A percentile compares a stretch with the other conserved stretches of the same genome.
Evolutionary conservation across 2,888 invertebrate species (phyloP).

Genomic region (Atethmia centrago): DNA sequence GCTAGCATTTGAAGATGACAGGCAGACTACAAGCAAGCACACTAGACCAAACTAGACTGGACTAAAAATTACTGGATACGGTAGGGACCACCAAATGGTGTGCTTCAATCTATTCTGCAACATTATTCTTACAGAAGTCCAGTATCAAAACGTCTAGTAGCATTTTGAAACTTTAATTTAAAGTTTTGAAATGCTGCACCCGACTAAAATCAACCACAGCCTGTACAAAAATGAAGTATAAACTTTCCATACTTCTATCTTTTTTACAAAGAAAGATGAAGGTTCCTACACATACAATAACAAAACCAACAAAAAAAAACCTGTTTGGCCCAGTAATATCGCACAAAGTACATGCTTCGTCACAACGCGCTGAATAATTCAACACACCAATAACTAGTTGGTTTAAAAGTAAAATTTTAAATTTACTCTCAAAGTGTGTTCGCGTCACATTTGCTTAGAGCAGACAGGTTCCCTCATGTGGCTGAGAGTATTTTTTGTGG

Average conservation of each 20-base stretch:
- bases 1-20: too few relatives aligned
- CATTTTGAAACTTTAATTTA: neutral
- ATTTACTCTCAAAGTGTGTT: conserved; percentile 78
- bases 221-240: neutral
- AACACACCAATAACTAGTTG: conserved; percentile 72
- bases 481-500: conserved; percentile 63
- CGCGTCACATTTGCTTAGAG: conserved; percentile 80
- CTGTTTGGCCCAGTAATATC: conserved; percentile 44
- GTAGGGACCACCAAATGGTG: too few relatives aligned
- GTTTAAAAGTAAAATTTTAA: conserved; percentile 79
- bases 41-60: too few relatives aligned
- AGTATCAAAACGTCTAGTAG: neutral
- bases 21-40: too few relatives aligned
- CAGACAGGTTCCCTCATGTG: conserved; percentile 75
- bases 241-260: neutral
- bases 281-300: too few relatives aligned
- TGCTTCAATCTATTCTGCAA: neutral
- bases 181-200: neutral
- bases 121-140: neutral
- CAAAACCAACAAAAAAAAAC: conserved; percentile 2
- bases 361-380: conserved; percentile 68
- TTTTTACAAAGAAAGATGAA: neutral
- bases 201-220: too few relatives aligned
- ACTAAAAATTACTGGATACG: too few relatives aligned
- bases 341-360: conserved; percentile 49